Evolutionary conservation across 2,113 vertebrate genomes (phyloP).

Genomic region (Heterochromis multidens): DNA sequence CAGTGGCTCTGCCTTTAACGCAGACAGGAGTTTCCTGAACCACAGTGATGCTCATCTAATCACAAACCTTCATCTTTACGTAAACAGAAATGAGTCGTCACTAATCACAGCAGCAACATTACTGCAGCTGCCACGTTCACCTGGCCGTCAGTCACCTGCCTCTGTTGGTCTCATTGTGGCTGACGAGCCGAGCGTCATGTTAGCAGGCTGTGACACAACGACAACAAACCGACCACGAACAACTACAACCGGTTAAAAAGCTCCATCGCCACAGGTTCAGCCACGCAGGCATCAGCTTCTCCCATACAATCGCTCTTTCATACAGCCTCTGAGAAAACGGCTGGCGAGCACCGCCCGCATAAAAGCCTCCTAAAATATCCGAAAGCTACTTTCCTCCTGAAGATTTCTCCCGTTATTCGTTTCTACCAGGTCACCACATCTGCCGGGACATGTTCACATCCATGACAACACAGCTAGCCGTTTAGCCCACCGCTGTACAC

Average conservation of each 20-base stretch:
- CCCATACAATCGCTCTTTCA: conserved; percentile 64
- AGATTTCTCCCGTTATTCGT: rapidly evolving
- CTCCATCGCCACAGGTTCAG: not conserved
- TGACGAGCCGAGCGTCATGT: not conserved
- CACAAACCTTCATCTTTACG: not conserved
- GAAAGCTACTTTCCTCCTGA: not conserved
- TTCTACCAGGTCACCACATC: not conserved
- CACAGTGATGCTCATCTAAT: not conserved
- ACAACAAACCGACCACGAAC: not conserved
- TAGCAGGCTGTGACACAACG: not conserved
- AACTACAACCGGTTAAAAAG: not conserved
- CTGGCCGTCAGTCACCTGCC: not conserved
- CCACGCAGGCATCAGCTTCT: conserved; percentile 50
- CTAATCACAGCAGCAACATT: not conserved
- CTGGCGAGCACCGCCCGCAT: not conserved
- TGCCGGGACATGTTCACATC: not conserved
- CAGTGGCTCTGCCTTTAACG: not conserved
- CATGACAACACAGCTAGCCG: not conserved
- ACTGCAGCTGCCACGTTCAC: conserved; percentile 14
- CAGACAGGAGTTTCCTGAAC: not conserved
- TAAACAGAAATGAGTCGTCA: not conserved
- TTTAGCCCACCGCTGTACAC: conserved; percentile 17
- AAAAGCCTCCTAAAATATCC: not conserved
- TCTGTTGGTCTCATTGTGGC: not conserved
- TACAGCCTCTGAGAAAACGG: not conserved